Conservation (phyloP, 2,113 vertebrate genomes). For the Phalacrocorax aristotelis region DNA sequence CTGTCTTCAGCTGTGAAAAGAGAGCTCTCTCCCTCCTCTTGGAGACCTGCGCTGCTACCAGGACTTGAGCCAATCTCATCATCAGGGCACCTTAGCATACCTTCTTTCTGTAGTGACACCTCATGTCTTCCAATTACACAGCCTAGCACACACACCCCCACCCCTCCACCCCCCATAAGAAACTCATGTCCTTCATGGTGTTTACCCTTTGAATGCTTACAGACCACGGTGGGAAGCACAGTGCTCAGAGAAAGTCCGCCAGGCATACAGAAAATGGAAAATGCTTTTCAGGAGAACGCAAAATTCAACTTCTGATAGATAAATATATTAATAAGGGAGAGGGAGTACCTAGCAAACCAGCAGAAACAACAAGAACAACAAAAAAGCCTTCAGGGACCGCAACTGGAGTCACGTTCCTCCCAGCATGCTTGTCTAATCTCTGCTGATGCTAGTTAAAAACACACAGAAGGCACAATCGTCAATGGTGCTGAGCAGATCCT, state of each 20-base stretch:
- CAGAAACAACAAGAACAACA: constrained; percentile 1
- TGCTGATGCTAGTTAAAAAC: constrained; percentile 25
- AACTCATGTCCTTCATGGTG: background rate
- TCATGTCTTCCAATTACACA: background rate
- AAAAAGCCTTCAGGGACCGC: background rate
- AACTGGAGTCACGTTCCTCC: background rate
- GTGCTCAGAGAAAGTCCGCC: background rate
- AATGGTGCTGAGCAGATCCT: background rate
- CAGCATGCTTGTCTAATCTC: constrained; percentile 1
- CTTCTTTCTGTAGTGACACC: background rate
- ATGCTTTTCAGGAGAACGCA: background rate
- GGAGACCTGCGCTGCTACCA: background rate
- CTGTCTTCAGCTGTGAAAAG: background rate
- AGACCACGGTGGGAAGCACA: background rate
- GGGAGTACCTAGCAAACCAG: background rate
- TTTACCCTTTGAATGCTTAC: background rate
- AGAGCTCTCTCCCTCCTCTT: background rate
- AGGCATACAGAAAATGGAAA: background rate
- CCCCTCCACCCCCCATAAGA: background rate
- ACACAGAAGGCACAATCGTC: background rate
- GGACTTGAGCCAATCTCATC: background rate
- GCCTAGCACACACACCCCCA: background rate
- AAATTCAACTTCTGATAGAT: background rate
- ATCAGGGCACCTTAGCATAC: background rate
- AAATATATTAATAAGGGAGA: background rate